Evolutionary conservation across 1,140 invertebrate genomes (phyloP).

Genomic region (Sipha flava): DNA sequence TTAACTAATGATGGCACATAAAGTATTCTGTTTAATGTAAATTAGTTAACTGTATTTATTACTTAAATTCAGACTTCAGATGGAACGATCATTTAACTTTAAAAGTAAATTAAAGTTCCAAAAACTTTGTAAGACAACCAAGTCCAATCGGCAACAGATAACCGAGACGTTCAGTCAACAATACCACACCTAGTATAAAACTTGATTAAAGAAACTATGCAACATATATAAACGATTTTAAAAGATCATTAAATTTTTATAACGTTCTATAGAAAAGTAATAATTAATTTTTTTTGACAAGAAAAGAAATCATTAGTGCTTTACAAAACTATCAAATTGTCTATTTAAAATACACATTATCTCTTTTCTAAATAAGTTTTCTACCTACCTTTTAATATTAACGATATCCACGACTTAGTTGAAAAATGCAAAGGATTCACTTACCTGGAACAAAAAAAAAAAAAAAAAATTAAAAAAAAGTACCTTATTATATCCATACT

Average conservation of each 20-base stretch:
- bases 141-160: background rate
- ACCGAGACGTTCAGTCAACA: background rate
- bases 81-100: background rate
- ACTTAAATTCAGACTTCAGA: background rate
- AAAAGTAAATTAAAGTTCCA: conserved; percentile 11
- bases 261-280: no score
- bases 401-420: no score
- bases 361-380: no score
- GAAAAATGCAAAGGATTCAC: no score
- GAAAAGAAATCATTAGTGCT: no score
- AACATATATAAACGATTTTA: background rate
- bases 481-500: no score
- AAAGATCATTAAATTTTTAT: background rate
- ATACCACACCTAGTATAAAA: background rate
- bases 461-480: no score
- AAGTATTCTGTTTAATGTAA: background rate
- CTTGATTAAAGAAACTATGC: background rate
- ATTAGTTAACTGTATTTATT: conserved; percentile 3
- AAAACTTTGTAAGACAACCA: background rate
- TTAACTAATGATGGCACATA: background rate
- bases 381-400: no score
- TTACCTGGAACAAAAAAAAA: no score
- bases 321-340: no score
- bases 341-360: no score
- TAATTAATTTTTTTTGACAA: no score